Conservation (phyloP, 2,888 invertebrate genomes). For the Cantharis nigra region DNA sequence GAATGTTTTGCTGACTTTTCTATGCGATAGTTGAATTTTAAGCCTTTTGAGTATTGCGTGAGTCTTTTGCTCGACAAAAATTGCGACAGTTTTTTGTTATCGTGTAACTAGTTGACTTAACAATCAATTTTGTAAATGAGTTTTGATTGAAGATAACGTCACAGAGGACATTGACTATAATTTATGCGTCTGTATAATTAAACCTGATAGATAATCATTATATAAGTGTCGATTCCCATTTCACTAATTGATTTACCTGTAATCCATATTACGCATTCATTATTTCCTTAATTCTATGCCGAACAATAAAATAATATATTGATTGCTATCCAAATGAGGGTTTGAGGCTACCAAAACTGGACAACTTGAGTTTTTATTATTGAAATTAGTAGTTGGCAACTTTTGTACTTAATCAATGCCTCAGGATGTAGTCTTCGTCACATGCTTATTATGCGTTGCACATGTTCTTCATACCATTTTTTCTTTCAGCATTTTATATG, state of each 20-base stretch:
- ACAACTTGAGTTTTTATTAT: neutral
- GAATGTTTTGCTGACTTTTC: too few species aligned
- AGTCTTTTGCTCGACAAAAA: neutral
- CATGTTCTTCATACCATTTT: constrained; percentile 25
- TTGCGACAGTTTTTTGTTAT: neutral
- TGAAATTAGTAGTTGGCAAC: neutral
- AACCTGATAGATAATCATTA: neutral
- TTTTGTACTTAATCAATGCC: constrained; percentile 34
- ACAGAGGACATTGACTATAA: neutral
- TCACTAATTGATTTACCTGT: neutral
- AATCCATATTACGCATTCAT: neutral
- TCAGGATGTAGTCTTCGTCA: constrained; percentile 13
- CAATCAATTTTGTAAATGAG: neutral
- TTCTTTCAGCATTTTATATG: neutral
- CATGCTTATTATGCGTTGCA: constrained; percentile 33
- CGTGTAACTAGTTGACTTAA: neutral
- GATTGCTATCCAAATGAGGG: neutral
- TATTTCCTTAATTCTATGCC: neutral
- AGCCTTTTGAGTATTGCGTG: too few species aligned
- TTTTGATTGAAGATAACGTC: neutral
- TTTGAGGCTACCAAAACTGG: neutral
- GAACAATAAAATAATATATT: neutral
- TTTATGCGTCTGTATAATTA: neutral
- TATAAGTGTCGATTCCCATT: neutral
- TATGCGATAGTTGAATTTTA: too few species aligned